Conservation (phyloP, 2,113 vertebrate species). For the Cephalophus harveyi region DNA sequence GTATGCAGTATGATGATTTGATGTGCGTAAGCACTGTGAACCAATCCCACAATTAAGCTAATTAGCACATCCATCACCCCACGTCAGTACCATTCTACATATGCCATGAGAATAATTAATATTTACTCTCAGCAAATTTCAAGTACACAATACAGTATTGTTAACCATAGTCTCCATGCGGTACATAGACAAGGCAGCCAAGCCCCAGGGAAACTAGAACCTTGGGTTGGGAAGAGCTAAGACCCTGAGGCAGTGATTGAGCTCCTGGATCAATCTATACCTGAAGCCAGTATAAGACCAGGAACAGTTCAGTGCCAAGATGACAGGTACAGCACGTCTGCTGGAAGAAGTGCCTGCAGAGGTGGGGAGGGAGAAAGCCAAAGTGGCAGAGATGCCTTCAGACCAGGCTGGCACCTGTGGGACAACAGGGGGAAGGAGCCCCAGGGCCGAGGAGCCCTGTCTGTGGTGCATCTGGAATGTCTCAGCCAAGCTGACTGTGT, state of each 20-base stretch:
- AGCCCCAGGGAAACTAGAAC: neutral
- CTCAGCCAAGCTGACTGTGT: neutral
- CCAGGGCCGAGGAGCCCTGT: neutral
- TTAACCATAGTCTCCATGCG: neutral
- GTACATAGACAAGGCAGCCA: neutral
- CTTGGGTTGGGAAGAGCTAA: neutral
- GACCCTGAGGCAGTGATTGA: neutral
- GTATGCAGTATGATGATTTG: neutral
- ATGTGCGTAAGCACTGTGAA: neutral
- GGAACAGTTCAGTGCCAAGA: neutral
- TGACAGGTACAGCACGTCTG: neutral
- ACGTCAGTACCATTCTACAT: fast-evolving
- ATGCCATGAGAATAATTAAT: neutral
- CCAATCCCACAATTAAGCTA: neutral
- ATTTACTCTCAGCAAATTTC: neutral
- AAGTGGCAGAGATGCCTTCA: neutral
- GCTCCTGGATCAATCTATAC: neutral
- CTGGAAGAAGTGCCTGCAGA: neutral
- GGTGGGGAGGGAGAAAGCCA: no score
- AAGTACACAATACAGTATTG: neutral
- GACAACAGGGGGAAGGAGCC: neutral
- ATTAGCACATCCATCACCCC: neutral
- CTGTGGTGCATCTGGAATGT: fast-evolving
- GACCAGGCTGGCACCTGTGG: neutral
- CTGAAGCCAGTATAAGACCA: neutral